Evolutionary conservation across 2,888 invertebrate species (phyloP).

Genomic region (Uloborus plumipes): DNA sequence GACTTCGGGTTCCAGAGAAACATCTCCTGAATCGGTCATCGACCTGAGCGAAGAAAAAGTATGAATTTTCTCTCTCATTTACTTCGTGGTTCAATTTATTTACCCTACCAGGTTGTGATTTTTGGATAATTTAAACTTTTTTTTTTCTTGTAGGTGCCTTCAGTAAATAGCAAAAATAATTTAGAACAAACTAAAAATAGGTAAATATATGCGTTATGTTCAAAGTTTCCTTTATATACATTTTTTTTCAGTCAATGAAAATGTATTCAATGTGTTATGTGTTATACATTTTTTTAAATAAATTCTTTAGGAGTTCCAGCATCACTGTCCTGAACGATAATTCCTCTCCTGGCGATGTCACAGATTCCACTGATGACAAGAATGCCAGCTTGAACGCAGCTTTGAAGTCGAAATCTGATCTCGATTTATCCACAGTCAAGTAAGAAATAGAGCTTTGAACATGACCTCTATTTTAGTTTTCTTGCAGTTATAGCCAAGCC

Average conservation of each 20-base stretch:
- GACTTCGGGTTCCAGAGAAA: too few species aligned
- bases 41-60: too few species aligned
- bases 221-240: too few species aligned
- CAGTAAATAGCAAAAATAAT: slow-evolving; percentile 11
- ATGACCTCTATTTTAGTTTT: too few species aligned
- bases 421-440: slow-evolving; percentile 18
- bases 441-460: slow-evolving; percentile 2
- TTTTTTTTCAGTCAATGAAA: too few species aligned
- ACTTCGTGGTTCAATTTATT: too few species aligned
- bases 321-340: slow-evolving; percentile 22
- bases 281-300: background rate
- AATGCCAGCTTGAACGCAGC: slow-evolving; percentile 1
- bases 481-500: too few species aligned
- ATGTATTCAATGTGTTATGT: background rate
- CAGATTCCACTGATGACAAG: background rate
- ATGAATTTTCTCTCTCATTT: too few species aligned
- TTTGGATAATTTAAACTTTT: too few species aligned
- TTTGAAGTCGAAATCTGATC: slow-evolving; percentile 55
- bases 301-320: slow-evolving; percentile 34
- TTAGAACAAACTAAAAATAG: slow-evolving; percentile 37
- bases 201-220: slow-evolving; percentile 2
- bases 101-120: too few species aligned
- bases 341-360: slow-evolving; percentile 7
- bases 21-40: too few species aligned
- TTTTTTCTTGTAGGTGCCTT: slow-evolving; percentile 56